Evolutionary conservation across 2,888 invertebrate species (phyloP).

Genomic region (Euzophera pinguis): DNA sequence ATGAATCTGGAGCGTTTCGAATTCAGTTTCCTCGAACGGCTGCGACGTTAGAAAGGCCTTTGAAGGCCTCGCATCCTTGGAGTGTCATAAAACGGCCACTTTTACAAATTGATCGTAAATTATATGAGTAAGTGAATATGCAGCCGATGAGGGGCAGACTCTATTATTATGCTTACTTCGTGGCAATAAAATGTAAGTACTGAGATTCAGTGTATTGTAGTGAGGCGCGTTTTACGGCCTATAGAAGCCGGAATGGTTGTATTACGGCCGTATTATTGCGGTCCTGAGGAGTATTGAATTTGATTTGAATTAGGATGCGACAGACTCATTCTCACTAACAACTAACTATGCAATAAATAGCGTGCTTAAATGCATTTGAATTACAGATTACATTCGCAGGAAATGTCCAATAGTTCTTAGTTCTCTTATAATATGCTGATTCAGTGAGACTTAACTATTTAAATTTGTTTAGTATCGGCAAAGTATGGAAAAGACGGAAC

Average conservation of each 20-base stretch:
- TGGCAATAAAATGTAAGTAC: constrained; percentile 39
- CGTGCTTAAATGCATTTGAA: neutral
- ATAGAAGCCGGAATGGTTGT: constrained; percentile 11
- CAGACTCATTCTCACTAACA: neutral
- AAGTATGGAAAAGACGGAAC: too few relatives aligned
- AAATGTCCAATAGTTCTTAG: too few relatives aligned
- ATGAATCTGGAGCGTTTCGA: constrained; percentile 51
- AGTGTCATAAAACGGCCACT: constrained; percentile 51
- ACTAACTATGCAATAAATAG: neutral
- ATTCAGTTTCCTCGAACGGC: constrained; percentile 47
- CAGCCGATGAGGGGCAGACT: constrained; percentile 39
- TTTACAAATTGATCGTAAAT: constrained; percentile 71
- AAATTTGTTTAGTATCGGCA: too few relatives aligned
- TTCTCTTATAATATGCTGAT: too few relatives aligned
- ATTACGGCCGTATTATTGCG: constrained; percentile 10
- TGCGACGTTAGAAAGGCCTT: constrained; percentile 11
- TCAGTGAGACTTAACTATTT: too few relatives aligned
- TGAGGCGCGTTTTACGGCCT: constrained; percentile 23
- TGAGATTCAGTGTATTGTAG: constrained; percentile 28
- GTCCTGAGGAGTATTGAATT: neutral
- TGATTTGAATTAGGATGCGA: constrained; percentile 8
- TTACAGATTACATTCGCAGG: too few relatives aligned
- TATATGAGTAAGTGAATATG: constrained; percentile 45
- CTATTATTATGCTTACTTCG: constrained; percentile 38
- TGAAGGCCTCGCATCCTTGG: constrained; percentile 18